These are phyloP conservation scores for Eclectus roratus DNA, from an alignment of 2,113 vertebrate species.

Conservation along the genomic window DNA sequence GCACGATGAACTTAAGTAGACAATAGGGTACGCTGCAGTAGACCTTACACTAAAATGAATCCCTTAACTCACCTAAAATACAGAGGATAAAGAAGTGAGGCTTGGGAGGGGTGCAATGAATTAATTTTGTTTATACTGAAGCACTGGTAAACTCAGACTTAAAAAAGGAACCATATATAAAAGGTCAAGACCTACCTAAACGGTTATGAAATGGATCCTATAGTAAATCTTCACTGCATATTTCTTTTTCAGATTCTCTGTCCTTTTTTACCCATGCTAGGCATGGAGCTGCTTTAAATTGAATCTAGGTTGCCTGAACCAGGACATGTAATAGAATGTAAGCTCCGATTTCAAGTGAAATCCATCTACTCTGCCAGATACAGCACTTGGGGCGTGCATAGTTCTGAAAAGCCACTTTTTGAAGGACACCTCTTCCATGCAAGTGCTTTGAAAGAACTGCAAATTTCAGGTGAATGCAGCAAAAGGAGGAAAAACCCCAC, in stretches of 20 bases:
- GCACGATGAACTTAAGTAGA: background rate
- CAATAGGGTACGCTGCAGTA: accelerated
- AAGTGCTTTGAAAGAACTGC: background rate
- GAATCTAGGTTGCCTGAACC: background rate
- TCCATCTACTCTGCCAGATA: background rate
- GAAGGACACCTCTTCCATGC: background rate
- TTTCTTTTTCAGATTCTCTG: background rate
- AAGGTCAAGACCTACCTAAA: background rate
- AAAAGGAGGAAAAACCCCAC: background rate
- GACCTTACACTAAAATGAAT: background rate
- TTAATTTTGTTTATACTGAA: background rate
- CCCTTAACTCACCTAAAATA: background rate
- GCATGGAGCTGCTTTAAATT: background rate
- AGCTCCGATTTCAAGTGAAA: background rate
- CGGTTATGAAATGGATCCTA: background rate
- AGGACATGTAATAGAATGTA: background rate
- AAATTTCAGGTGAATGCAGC: background rate
- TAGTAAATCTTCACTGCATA: background rate
- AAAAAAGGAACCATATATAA: background rate
- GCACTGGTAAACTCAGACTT: background rate
- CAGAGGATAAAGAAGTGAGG: background rate
- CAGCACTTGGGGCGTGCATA: accelerated
- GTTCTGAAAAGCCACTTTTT: background rate
- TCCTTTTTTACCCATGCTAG: background rate
- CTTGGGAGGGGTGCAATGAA: background rate